These are phyloP conservation scores for Cotesia congregata DNA, from an alignment of 2,888 invertebrate genomes.

Conservation along the genomic window DNA sequence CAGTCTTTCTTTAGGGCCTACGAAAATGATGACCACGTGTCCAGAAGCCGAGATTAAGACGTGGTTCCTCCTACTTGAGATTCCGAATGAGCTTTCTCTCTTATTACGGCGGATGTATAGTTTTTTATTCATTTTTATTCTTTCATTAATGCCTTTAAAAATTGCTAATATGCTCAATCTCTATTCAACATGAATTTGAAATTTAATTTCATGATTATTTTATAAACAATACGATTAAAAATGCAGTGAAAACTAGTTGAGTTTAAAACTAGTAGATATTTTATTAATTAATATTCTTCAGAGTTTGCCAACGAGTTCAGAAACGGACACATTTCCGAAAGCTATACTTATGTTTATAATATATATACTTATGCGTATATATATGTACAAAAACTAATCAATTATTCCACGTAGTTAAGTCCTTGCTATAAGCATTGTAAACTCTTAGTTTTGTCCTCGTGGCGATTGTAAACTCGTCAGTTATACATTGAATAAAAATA, in stretches of 20 bases:
- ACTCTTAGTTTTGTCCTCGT: slow-evolving; percentile 15
- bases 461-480: slow-evolving; percentile 28
- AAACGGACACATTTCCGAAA: slow-evolving; percentile 40
- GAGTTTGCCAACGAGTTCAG: slow-evolving; percentile 33
- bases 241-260: background rate
- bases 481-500: slow-evolving; percentile 2
- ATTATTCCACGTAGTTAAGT: slow-evolving; percentile 29
- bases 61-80: slow-evolving; percentile 51
- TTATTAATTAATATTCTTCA: background rate
- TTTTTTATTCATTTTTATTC: slow-evolving; percentile 37
- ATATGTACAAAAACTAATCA: slow-evolving; percentile 12
- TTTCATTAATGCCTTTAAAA: slow-evolving; percentile 21
- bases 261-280: background rate
- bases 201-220: slow-evolving; percentile 2
- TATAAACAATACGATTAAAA: slow-evolving; percentile 19
- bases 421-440: slow-evolving; percentile 1
- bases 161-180: slow-evolving; percentile 2
- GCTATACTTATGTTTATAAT: background rate
- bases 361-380: background rate
- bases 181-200: slow-evolving; percentile 10
- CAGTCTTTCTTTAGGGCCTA: slow-evolving; percentile 40
- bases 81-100: slow-evolving; percentile 54
- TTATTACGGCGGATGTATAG: slow-evolving; percentile 51
- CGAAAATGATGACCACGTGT: slow-evolving; percentile 52
- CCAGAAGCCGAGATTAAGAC: slow-evolving; percentile 9